These are phyloP conservation scores for Drosophila cognata DNA, from an alignment of 2,888 invertebrate species.

Conservation along the genomic window DNA sequence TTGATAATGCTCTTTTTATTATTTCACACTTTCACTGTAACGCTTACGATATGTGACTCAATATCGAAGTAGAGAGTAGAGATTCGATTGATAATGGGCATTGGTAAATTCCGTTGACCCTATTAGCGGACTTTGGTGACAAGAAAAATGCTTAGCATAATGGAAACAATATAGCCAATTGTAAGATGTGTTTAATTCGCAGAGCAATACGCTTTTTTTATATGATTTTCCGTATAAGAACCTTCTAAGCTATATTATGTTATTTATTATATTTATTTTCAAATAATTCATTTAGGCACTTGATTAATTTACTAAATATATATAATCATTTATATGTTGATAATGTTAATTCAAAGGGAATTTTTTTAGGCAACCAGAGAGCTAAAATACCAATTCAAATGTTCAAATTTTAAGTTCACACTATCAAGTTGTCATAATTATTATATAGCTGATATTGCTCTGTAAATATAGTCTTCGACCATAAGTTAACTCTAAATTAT, in stretches of 20 bases:
- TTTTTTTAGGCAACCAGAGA: neutral
- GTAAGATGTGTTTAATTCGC: neutral
- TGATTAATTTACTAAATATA: neutral
- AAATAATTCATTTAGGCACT: neutral
- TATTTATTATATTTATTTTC: neutral
- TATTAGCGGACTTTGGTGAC: neutral
- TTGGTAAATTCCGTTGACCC: neutral
- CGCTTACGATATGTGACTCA: slow-evolving; percentile 1
- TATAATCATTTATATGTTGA: neutral
- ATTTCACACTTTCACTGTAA: slow-evolving; percentile 67
- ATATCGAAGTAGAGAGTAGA: neutral
- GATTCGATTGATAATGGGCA: neutral
- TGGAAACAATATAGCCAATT: neutral
- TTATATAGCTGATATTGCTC: neutral
- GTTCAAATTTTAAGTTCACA: neutral
- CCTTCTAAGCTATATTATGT: neutral
- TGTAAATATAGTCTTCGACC: neutral
- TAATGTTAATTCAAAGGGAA: neutral
- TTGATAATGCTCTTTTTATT: slow-evolving; percentile 54
- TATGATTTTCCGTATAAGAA: neutral
- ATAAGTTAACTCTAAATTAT: neutral
- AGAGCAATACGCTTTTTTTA: neutral
- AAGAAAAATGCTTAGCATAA: neutral
- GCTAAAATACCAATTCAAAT: neutral
- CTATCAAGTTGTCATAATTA: too few species aligned